phyloP scores from a whole-genome alignment of 2,113 vertebrate species.

The Cynoglossus semilaevis region DNA sequence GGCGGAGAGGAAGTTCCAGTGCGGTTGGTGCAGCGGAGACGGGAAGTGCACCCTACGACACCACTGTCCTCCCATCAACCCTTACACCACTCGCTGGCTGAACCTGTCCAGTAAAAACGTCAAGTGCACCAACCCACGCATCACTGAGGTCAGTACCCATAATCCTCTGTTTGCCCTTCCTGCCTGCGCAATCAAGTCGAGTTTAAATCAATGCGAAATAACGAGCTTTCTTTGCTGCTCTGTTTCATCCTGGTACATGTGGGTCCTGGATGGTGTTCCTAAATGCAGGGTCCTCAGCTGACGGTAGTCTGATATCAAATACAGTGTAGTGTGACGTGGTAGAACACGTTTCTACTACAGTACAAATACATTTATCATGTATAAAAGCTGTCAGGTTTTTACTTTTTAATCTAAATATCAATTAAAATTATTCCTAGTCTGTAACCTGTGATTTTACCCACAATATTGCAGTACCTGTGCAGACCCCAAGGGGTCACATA shows the following conservation, averaged over 20 bases:
- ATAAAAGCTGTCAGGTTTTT: too few relatives aligned
- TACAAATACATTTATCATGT: too few relatives aligned
- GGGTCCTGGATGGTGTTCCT: too few relatives aligned
- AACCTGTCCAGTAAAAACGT: slow-evolving; percentile 89
- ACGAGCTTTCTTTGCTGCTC: background rate
- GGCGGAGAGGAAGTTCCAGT: slow-evolving; percentile 92
- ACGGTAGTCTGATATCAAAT: too few relatives aligned
- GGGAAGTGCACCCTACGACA: slow-evolving; percentile 83
- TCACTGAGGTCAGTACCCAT: slow-evolving; percentile 86
- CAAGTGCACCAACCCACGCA: slow-evolving; percentile 96
- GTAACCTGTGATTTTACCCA: too few relatives aligned
- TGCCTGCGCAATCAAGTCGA: slow-evolving; percentile 1
- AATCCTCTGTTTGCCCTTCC: slow-evolving; percentile 7
- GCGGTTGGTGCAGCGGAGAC: slow-evolving; percentile 93
- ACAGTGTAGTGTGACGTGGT: too few relatives aligned
- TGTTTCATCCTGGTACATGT: background rate
- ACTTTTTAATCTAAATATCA: too few relatives aligned
- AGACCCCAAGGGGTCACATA: too few relatives aligned
- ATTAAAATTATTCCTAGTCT: too few relatives aligned
- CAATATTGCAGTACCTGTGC: too few relatives aligned
- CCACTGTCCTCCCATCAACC: slow-evolving; percentile 79
- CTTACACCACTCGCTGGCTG: slow-evolving; percentile 86
- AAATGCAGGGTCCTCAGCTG: too few relatives aligned
- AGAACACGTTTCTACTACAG: too few relatives aligned
- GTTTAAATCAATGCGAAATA: slow-evolving; percentile 26